phyloP scores from a whole-genome alignment of 2,888 invertebrate species.

The Tipula helvola region DNA sequence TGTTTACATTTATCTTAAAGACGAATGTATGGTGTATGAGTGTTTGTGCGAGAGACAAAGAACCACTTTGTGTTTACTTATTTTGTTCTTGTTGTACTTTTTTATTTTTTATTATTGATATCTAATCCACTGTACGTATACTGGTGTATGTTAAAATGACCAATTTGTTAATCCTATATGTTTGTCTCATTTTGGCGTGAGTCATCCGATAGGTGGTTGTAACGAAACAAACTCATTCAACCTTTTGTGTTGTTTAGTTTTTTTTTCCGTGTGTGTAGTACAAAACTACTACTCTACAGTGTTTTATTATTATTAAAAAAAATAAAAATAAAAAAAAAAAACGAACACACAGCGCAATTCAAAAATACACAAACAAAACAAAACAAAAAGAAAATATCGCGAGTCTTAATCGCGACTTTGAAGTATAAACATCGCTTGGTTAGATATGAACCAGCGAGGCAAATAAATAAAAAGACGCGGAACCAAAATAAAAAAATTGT shows the following conservation, averaged over 20 bases:
- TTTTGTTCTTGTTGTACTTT: neutral
- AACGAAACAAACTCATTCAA: neutral
- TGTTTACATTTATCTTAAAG: neutral
- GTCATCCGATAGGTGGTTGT: neutral
- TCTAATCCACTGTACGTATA: neutral
- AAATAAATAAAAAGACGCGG: neutral
- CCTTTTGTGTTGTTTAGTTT: neutral
- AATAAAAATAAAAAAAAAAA: too few relatives aligned
- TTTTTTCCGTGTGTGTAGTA: neutral
- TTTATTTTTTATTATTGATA: too few relatives aligned
- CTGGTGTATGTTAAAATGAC: neutral
- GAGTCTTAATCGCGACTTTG: neutral
- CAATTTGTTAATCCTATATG: neutral
- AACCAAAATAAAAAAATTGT: neutral
- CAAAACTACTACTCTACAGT: neutral
- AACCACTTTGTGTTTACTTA: neutral
- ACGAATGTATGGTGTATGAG: neutral
- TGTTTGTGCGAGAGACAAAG: neutral
- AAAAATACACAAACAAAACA: neutral
- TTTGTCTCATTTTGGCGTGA: neutral
- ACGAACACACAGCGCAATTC: neutral
- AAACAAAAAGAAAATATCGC: neutral
- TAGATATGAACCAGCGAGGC: too few relatives aligned
- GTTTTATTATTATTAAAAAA: neutral
- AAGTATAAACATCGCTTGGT: neutral